These are phyloP conservation scores for Hirudinaria manillensis DNA, from an alignment of 2,888 invertebrate species.

Conservation along the genomic window DNA sequence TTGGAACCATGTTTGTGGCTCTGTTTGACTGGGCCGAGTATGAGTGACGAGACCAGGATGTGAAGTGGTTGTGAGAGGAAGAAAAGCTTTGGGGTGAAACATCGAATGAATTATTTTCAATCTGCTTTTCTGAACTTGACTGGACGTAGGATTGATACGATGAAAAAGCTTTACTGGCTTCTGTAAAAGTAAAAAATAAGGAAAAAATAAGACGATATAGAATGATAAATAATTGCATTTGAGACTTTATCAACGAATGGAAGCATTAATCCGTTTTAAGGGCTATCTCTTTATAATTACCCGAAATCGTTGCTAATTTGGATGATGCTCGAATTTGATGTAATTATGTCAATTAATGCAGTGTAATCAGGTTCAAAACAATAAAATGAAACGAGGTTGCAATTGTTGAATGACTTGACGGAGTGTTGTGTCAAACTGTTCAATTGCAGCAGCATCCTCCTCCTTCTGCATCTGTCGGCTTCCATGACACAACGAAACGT, in stretches of 20 bases:
- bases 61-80: constrained; percentile 4
- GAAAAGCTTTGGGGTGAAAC: constrained; percentile 1
- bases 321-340: too few relatives aligned
- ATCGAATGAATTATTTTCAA: not conserved
- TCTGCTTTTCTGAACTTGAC: not conserved
- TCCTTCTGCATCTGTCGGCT: constrained; percentile 15
- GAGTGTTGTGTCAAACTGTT: constrained; percentile 7
- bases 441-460: not conserved
- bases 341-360: too few relatives aligned
- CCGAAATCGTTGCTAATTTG: too few relatives aligned
- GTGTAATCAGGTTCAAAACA: too few relatives aligned
- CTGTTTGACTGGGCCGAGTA: constrained; percentile 2
- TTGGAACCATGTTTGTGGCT: not conserved
- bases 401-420: too few relatives aligned
- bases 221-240: too few relatives aligned
- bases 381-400: too few relatives aligned
- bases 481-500: constrained; percentile 8
- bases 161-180: not conserved
- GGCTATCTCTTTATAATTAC: too few relatives aligned
- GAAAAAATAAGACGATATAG: too few relatives aligned
- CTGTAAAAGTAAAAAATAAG: not conserved
- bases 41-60: constrained; percentile 3
- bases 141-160: constrained; percentile 3
- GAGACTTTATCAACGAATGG: too few relatives aligned
- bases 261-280: too few relatives aligned